phyloP scores from a whole-genome alignment of 2,888 invertebrate genomes.

The Melieria picta region DNA sequence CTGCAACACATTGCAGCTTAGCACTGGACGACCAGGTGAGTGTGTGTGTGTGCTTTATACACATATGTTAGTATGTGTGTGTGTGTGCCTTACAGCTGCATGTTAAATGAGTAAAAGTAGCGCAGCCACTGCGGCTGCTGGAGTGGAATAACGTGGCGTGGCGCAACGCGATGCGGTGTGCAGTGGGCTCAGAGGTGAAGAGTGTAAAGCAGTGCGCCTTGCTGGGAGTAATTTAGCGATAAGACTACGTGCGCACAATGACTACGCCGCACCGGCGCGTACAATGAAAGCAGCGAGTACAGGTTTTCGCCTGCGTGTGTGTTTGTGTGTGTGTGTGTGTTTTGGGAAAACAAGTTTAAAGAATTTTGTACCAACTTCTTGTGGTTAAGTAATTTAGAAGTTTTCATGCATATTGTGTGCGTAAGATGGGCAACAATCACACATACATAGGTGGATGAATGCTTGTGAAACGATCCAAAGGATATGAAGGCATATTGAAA shows the following conservation, averaged over 20 bases:
- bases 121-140: neutral
- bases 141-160: no score
- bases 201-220: slow-evolving; percentile 6
- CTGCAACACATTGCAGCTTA: neutral
- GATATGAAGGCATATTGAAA: no score
- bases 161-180: no score
- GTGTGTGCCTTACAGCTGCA: neutral
- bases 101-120: neutral
- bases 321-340: neutral
- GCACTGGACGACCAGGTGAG: no score
- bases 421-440: no score
- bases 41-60: no score
- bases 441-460: no score
- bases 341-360: neutral
- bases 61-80: neutral
- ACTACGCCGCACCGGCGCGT: slow-evolving; percentile 3
- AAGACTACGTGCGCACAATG: neutral
- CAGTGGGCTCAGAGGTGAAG: neutral
- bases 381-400: slow-evolving; percentile 33
- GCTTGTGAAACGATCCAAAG: no score
- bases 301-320: neutral
- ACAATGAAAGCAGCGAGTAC: neutral
- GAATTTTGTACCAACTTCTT: neutral
- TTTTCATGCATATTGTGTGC: slow-evolving; percentile 1
- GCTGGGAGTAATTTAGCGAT: slow-evolving; percentile 7